Conservation (phyloP, 2,797 vertebrate genomes). For the Myioborus miniatus region DNA sequence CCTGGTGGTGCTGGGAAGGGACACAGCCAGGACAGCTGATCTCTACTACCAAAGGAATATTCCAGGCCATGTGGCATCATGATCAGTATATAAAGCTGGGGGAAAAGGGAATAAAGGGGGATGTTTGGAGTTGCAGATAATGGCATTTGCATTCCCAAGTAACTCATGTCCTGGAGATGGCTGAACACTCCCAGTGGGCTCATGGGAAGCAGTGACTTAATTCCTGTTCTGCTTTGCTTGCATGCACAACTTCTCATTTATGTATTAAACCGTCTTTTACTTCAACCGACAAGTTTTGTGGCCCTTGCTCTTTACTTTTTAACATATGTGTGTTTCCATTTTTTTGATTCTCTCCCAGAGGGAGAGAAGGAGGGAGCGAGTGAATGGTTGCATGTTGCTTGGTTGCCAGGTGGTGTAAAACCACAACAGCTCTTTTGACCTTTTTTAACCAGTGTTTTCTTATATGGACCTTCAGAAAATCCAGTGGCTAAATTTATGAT, state of each 20-base stretch:
- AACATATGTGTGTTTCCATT: accelerated
- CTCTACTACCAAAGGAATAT: not conserved
- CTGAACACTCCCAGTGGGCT: not conserved
- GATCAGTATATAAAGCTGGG: not conserved
- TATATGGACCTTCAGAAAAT: not conserved
- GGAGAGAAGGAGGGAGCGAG: not conserved
- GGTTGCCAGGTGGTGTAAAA: not conserved
- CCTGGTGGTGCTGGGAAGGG: not conserved
- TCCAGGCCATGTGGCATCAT: not conserved
- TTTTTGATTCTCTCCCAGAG: not conserved
- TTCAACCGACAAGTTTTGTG: not conserved
- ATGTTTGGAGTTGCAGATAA: not conserved
- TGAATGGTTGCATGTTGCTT: not conserved
- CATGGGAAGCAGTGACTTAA: not conserved
- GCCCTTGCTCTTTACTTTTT: not conserved
- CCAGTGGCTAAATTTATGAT: not conserved
- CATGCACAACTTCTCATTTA: not conserved
- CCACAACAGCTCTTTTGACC: not conserved
- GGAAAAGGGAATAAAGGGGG: not conserved
- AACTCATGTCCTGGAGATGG: not conserved
- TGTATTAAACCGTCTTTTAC: not conserved
- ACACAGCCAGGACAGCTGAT: not conserved
- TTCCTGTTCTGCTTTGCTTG: not conserved
- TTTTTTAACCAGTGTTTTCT: not conserved
- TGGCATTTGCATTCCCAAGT: not conserved